Conservation (phyloP, 2,888 invertebrate genomes). For the Chaetoderma sp. region DNA sequence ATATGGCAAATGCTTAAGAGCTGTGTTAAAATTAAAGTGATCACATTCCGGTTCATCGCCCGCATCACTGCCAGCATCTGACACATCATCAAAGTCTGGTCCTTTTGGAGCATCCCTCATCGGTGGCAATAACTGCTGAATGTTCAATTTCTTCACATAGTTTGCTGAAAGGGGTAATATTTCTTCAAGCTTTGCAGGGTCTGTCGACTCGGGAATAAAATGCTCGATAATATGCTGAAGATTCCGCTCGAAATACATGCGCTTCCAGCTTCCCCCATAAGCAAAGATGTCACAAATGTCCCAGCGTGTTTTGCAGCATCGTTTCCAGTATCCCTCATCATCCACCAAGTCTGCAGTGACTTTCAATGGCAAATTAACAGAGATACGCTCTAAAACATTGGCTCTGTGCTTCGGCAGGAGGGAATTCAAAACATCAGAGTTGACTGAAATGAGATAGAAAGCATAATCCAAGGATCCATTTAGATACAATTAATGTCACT, state of each 20-base stretch:
- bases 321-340: slow-evolving; percentile 69
- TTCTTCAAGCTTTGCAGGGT: slow-evolving; percentile 58
- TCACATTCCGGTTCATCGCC: slow-evolving; percentile 67
- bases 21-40: slow-evolving; percentile 68
- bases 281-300: slow-evolving; percentile 65
- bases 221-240: slow-evolving; percentile 67
- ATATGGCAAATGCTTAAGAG: slow-evolving; percentile 60
- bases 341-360: slow-evolving; percentile 69
- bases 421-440: slow-evolving; percentile 61
- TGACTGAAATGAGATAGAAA: slow-evolving; percentile 53
- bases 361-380: slow-evolving; percentile 63
- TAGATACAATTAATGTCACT: no score
- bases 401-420: slow-evolving; percentile 62
- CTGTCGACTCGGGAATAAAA: slow-evolving; percentile 67
- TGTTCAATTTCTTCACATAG: slow-evolving; percentile 62
- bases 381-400: slow-evolving; percentile 65
- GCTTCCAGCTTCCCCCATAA: slow-evolving; percentile 67
- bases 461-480: background rate
- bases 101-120: slow-evolving; percentile 63
- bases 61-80: slow-evolving; percentile 64
- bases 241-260: slow-evolving; percentile 69
- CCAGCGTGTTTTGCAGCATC: slow-evolving; percentile 68
- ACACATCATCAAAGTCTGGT: slow-evolving; percentile 58
- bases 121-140: slow-evolving; percentile 68
- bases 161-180: slow-evolving; percentile 61